Evolutionary conservation across 2,113 vertebrate species (phyloP).

Genomic region (Polypterus bichir): DNA sequence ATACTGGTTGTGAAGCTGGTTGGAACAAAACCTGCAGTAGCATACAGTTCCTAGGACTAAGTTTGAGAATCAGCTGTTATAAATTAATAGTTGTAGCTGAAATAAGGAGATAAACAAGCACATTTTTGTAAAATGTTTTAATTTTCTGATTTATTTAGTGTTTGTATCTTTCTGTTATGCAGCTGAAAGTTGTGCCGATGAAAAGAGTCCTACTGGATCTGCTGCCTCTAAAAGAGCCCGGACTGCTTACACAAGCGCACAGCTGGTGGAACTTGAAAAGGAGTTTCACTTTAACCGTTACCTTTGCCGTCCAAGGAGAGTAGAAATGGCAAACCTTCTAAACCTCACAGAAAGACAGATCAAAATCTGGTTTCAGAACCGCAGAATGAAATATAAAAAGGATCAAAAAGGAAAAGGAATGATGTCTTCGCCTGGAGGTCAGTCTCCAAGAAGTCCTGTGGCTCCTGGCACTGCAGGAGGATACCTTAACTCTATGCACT

Average conservation of each 20-base stretch:
- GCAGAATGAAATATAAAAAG: slow-evolving; percentile 98
- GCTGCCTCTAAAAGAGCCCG: slow-evolving; percentile 87
- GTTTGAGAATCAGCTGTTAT: too few species aligned
- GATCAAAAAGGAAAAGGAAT: slow-evolving; percentile 93
- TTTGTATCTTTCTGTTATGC: slow-evolving; percentile 29
- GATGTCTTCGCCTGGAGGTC: slow-evolving; percentile 88
- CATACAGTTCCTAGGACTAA: too few species aligned
- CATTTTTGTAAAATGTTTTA: too few species aligned
- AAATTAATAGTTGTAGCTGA: too few species aligned
- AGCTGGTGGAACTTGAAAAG: slow-evolving; percentile 98
- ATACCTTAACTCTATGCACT: slow-evolving; percentile 95
- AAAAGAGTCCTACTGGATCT: slow-evolving; percentile 88
- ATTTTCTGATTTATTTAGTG: too few species aligned
- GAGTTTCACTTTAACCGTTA: slow-evolving; percentile 98
- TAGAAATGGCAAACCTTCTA: slow-evolving; percentile 95
- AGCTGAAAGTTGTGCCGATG: slow-evolving; percentile 92
- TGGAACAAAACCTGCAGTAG: too few species aligned
- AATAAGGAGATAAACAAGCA: too few species aligned
- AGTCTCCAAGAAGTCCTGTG: slow-evolving; percentile 83
- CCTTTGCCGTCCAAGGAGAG: slow-evolving; percentile 84
- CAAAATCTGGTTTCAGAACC: slow-evolving; percentile 99
- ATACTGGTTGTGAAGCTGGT: too few species aligned
- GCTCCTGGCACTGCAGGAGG: slow-evolving; percentile 64
- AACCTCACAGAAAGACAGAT: slow-evolving; percentile 97
- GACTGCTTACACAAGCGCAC: slow-evolving; percentile 95